Conservation (phyloP, 2,888 invertebrate species). For the Dicycla oo region DNA sequence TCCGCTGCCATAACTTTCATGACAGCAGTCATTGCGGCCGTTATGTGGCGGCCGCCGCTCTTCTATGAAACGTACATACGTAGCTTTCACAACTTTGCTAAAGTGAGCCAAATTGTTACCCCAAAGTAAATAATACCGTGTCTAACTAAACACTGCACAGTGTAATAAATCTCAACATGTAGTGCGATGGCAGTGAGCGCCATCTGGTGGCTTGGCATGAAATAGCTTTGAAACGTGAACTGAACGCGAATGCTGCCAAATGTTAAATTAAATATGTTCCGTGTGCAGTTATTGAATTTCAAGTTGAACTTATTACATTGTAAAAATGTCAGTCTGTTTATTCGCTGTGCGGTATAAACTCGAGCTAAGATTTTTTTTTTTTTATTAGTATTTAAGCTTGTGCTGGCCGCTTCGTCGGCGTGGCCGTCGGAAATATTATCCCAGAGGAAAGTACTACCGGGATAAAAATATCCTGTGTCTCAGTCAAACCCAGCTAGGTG, state of each 20-base stretch:
- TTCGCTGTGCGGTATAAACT: not conserved
- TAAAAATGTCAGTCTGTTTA: not conserved
- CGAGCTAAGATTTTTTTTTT: not conserved
- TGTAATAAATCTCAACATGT: conserved; percentile 35
- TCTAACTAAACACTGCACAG: conserved; percentile 17
- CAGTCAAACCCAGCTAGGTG: not conserved
- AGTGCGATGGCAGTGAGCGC: conserved; percentile 22
- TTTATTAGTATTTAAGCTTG: not conserved
- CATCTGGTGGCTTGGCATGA: conserved; percentile 31
- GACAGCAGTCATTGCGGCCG: no score
- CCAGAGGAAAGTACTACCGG: not conserved
- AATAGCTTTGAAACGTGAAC: conserved; percentile 35
- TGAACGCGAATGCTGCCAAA: conserved; percentile 27
- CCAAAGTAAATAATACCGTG: not conserved
- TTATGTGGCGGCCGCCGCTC: no score
- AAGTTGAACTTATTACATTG: not conserved
- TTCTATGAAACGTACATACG: not conserved
- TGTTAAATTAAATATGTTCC: conserved; percentile 34
- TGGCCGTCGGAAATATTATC: not conserved
- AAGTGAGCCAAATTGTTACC: not conserved
- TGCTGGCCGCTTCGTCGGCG: not conserved
- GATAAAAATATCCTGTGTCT: not conserved
- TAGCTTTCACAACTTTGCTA: not conserved
- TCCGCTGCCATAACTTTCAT: no score
- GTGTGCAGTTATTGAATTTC: conserved; percentile 1